A percentile compares a stretch with the other conserved stretches of the same genome.
phyloP scores from a whole-genome alignment of 2,113 vertebrate genomes.

The Candoia aspera region DNA sequence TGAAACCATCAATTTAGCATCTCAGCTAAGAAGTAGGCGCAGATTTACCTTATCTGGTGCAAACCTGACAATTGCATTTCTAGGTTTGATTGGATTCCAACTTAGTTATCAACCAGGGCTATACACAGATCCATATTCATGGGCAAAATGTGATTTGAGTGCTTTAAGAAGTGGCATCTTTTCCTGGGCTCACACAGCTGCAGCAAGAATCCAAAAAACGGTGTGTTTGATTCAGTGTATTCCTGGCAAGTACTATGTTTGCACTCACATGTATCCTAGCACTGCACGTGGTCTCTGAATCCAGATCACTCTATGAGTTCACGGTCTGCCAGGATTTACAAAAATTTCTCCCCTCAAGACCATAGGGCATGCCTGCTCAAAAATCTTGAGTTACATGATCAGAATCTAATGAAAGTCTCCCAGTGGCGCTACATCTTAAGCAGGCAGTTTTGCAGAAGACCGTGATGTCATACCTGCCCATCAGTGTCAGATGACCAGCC shows the following conservation, averaged over 20 bases:
- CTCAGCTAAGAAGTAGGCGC: background rate
- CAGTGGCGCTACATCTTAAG: background rate
- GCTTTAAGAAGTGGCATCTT: background rate
- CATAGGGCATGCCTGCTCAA: background rate
- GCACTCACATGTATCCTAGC: background rate
- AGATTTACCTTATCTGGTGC: background rate
- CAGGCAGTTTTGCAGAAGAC: background rate
- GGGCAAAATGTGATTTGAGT: background rate
- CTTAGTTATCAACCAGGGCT: background rate
- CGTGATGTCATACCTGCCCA: slow-evolving; percentile 79
- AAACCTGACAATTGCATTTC: background rate
- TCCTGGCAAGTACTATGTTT: background rate
- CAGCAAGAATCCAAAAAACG: background rate
- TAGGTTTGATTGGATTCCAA: background rate
- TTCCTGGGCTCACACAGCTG: background rate
- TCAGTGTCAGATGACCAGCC: slow-evolving; percentile 82
- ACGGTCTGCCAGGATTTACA: no score
- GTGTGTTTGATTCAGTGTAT: background rate
- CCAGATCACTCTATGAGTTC: background rate
- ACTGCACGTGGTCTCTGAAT: background rate
- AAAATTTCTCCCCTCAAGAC: background rate
- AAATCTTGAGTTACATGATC: background rate
- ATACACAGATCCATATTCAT: background rate
- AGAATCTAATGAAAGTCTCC: background rate
- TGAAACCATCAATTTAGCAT: background rate